Conservation (phyloP, 2,888 invertebrate species). For the Diaperis boleti region DNA sequence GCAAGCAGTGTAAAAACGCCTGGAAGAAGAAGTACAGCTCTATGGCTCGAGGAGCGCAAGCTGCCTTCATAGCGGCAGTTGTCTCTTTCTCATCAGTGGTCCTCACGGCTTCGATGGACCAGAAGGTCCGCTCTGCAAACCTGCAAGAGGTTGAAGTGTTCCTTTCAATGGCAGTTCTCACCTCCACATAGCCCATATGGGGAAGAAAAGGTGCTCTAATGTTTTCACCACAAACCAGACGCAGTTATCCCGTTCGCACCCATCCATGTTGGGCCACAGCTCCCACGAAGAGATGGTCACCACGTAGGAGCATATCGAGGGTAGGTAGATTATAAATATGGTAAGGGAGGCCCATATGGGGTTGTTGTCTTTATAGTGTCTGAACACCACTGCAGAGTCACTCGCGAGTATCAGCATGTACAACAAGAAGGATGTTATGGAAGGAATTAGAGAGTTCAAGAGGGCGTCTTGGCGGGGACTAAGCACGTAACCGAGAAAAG, state of each 20-base stretch:
- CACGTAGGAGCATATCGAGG: constrained; percentile 71
- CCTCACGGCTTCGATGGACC: constrained; percentile 79
- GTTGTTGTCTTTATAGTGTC: constrained; percentile 74
- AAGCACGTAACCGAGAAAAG: constrained; percentile 60
- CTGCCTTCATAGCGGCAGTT: constrained; percentile 71
- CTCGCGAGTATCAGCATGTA: constrained; percentile 77
- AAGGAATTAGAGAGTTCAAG: constrained; percentile 70
- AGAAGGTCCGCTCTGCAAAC: constrained; percentile 79
- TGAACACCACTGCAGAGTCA: constrained; percentile 75
- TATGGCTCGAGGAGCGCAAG: constrained; percentile 75
- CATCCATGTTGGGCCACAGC: constrained; percentile 69
- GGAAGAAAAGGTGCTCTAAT: constrained; percentile 70
- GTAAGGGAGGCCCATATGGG: constrained; percentile 68
- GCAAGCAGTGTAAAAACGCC: constrained; percentile 82
- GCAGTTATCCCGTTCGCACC: constrained; percentile 66
- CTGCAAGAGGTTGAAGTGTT: constrained; percentile 65
- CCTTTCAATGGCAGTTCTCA: neutral
- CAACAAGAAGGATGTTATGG: constrained; percentile 71
- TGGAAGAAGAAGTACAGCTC: constrained; percentile 84
- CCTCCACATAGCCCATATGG: constrained; percentile 75
- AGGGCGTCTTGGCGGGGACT: constrained; percentile 67
- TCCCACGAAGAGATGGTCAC: constrained; percentile 73
- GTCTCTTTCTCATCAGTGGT: constrained; percentile 72
- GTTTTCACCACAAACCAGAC: constrained; percentile 68
- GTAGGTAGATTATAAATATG: constrained; percentile 67